Base-by-base conservation (phyloP, 2,797 vertebrate species). In the Brachyalestes nurse region DNA sequence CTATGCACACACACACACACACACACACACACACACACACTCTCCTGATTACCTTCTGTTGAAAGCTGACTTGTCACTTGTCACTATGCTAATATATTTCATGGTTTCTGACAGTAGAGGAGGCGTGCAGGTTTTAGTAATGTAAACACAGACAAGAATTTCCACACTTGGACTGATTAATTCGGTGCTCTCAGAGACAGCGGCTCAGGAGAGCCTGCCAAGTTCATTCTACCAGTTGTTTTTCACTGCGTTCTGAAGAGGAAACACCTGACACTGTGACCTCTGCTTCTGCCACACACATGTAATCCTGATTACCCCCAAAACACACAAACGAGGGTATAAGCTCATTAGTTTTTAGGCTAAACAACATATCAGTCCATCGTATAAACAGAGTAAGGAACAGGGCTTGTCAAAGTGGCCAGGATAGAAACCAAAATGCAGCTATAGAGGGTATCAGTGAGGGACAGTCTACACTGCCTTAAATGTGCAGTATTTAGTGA, bases 61-160 rank as follows among this genome's bases (percentile, higher is more conserved):
- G 53, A 45, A 67, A 78, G 47, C 34, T 62, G 28, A 78, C 55
- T 67, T 19, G 53, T 67, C 49, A 40, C 64, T 67, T 67, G 75
- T 60, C 72, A 7, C 42, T 34, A 38, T 67, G 75, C 64, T 67
- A 82, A 78, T 78, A 74, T 23, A 61, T 21, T 49, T 77, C 40
- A 60, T 64, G 55, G 12, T 21, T 21, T 58, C 57, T 81, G 82
- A 79, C 72, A 70, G 76, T 66, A 9, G 40, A 4, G 57, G n/a
- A 72, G 75, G 67, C 53, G 40, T 67, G 75, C 25, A 47, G 65
- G 21, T 72, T 85, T 85, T 78, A 42, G 38, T 57, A 21, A 79
- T 78, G 72, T 72, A 79, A 62, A 62, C 57, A 75, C 38, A 23
- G 61, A 38, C 12, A 55, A 51, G 72, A 12, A 40, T 65, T 61